These are phyloP conservation scores for Nothobranchius furzeri DNA, from an alignment of 2,113 vertebrate genomes.

Conservation along the genomic window DNA sequence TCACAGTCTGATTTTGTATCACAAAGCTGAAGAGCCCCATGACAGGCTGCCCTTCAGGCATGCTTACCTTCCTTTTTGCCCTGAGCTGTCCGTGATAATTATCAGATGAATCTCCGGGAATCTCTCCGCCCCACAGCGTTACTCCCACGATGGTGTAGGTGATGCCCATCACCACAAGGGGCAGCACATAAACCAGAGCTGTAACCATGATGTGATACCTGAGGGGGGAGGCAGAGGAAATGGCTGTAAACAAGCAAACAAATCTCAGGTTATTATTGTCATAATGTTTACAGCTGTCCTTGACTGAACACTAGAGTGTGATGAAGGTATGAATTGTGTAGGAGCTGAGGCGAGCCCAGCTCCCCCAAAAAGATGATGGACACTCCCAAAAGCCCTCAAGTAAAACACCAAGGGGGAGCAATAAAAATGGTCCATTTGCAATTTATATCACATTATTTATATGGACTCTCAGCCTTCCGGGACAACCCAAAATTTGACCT, in stretches of 20 bases:
- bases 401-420: too few species aligned
- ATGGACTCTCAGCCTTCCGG: too few species aligned
- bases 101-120: conserved; percentile 92
- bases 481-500: too few species aligned
- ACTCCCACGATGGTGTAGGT: conserved; percentile 95
- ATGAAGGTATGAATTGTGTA: too few species aligned
- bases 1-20: conserved; percentile 1
- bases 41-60: not conserved
- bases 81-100: conserved; percentile 95
- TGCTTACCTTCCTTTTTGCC: conserved; percentile 94
- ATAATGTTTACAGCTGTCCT: too few species aligned
- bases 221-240: conserved; percentile 1
- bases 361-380: too few species aligned
- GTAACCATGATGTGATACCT: conserved; percentile 94
- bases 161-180: conserved; percentile 93
- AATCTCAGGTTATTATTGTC: not conserved
- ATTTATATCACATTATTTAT: too few species aligned
- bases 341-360: too few species aligned
- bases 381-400: too few species aligned
- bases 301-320: too few species aligned
- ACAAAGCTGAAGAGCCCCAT: not conserved
- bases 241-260: not conserved
- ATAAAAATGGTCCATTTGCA: too few species aligned
- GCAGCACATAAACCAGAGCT: conserved; percentile 90
- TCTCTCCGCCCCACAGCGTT: conserved; percentile 95